A percentile compares a stretch with the other conserved stretches of the same genome.
Conservation (phyloP, 2,888 invertebrate genomes). For the Esperia sulphurella region DNA sequence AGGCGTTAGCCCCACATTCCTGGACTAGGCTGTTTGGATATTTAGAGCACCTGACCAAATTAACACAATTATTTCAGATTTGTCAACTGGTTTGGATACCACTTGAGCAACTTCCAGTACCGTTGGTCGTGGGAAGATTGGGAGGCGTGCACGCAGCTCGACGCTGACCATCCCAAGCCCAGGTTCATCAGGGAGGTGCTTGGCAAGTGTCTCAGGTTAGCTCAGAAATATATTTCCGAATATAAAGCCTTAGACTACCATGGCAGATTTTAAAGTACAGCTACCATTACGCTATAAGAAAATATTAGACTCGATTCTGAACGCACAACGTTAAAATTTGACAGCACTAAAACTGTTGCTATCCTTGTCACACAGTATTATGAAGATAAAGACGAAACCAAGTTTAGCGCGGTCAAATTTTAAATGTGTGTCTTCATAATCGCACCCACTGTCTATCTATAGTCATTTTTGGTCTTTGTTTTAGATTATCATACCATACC, state of each 20-base stretch:
- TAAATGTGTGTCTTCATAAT: too few species aligned
- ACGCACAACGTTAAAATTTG: too few species aligned
- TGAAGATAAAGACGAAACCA: too few species aligned
- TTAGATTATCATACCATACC: conserved; percentile 94
- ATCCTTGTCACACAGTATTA: too few species aligned
- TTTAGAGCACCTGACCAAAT: neutral
- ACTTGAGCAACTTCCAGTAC: conserved; percentile 99
- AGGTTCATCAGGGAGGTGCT: conserved; percentile 96
- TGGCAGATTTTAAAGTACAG: too few species aligned
- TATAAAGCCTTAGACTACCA: too few species aligned
- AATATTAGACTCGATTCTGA: too few species aligned
- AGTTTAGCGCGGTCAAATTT: too few species aligned
- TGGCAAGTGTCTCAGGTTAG: conserved; percentile 91
- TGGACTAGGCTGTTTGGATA: neutral
- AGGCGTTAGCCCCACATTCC: too few species aligned
- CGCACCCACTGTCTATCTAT: too few species aligned
- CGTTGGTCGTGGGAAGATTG: conserved; percentile 99
- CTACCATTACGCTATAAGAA: too few species aligned
- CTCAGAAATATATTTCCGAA: neutral
- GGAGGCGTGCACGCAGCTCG: conserved; percentile 91
- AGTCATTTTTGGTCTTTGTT: conserved; percentile 14
- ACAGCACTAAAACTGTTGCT: too few species aligned
- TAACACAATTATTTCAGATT: conserved; percentile 80
- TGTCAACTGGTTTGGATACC: conserved; percentile 98
- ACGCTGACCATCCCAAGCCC: conserved; percentile 94